A percentile compares a stretch with the other conserved stretches of the same genome.
phyloP scores from a whole-genome alignment of 2,797 vertebrate species.

The Platalea minor region DNA sequence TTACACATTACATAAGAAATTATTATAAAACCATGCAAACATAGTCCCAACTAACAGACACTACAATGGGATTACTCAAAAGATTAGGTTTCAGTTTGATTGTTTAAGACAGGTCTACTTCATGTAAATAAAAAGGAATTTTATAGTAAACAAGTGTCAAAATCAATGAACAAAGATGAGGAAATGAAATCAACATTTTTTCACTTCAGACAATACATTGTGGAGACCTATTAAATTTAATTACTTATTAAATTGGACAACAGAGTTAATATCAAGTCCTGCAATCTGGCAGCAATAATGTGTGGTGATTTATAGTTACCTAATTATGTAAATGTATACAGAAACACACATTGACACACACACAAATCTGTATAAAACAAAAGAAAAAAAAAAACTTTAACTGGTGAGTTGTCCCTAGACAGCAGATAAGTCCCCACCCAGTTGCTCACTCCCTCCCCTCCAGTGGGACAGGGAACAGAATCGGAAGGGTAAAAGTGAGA shows the following conservation, averaged over 20 bases:
- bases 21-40: neutral
- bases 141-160: neutral
- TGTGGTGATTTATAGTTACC: neutral
- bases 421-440: rapidly evolving
- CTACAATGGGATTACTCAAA: neutral
- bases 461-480: neutral
- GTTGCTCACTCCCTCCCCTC: neutral
- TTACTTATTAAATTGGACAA: neutral
- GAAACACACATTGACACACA: neutral
- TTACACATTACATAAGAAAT: neutral
- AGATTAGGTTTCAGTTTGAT: neutral
- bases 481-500: neutral
- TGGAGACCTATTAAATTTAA: neutral
- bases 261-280: neutral
- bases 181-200: neutral
- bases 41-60: neutral
- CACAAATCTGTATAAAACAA: neutral
- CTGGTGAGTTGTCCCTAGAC: neutral
- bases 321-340: neutral
- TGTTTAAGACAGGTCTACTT: neutral
- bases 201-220: neutral
- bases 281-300: neutral
- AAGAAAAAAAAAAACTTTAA: neutral
- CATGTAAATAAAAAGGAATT: neutral
- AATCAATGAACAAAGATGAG: neutral